phyloP scores from a whole-genome alignment of 2,113 vertebrate genomes.

The Xenus cinereus region DNA sequence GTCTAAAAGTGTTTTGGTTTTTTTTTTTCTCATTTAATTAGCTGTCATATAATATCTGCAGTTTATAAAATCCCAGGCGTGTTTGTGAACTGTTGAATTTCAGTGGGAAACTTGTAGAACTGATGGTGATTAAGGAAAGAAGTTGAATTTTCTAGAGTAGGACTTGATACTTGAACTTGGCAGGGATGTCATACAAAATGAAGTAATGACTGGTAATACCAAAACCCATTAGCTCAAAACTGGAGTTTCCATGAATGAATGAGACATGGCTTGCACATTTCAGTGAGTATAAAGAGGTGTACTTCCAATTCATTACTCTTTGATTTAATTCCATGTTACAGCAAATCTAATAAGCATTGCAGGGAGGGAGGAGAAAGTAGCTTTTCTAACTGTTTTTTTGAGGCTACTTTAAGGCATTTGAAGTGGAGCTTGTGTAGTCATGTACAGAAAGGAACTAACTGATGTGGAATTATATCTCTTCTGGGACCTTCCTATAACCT shows the following conservation, averaged over 20 bases:
- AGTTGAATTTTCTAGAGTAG: neutral
- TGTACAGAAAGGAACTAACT: neutral
- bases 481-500: neutral
- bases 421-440: neutral
- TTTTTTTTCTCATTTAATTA: neutral
- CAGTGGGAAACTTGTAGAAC: neutral
- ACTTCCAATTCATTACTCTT: neutral
- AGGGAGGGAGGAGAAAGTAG: neutral
- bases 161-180: neutral
- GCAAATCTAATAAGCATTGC: neutral
- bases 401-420: neutral
- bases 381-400: neutral
- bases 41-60: neutral
- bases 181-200: neutral
- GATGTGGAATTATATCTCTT: neutral
- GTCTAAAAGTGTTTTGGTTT: neutral
- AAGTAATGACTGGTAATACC: neutral
- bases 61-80: neutral
- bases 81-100: neutral
- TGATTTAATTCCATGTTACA: neutral
- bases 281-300: neutral
- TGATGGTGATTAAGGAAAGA: neutral
- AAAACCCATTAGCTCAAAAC: neutral
- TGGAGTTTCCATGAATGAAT: neutral
- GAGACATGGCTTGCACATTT: rapidly evolving